A percentile compares a stretch with the other conserved stretches of the same genome.
These are phyloP conservation scores for Lasius platythorax DNA, from an alignment of 2,888 invertebrate species.

Conservation along the genomic window DNA sequence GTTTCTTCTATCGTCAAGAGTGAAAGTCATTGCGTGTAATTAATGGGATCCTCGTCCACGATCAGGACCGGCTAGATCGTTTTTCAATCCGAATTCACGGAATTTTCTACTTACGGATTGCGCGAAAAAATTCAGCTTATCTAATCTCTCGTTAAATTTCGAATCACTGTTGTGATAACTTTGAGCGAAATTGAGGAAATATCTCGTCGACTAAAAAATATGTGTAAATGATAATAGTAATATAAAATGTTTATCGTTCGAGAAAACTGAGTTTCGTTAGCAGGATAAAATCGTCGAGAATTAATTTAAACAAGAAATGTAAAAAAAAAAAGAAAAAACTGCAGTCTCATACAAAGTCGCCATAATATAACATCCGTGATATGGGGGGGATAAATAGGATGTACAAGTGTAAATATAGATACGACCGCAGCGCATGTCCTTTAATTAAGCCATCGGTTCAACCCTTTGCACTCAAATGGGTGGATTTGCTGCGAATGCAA, in stretches of 20 bases:
- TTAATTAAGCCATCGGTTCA: conserved; percentile 33
- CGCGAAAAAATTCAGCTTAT: neutral
- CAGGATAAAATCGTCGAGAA: neutral
- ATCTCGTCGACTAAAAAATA: neutral
- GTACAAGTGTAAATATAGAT: neutral
- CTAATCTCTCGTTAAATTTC: neutral
- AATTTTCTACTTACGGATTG: neutral
- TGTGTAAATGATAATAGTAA: neutral
- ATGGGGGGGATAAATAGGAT: neutral
- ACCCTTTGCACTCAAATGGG: conserved; percentile 4
- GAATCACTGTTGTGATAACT: neutral
- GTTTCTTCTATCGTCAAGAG: conserved; percentile 34
- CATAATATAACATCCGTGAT: neutral
- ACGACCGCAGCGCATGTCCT: neutral
- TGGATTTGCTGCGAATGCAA: conserved; percentile 9
- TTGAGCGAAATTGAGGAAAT: neutral
- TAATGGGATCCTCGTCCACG: conserved; percentile 56
- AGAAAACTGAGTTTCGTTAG: neutral
- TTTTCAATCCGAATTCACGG: neutral
- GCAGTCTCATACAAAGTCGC: neutral
- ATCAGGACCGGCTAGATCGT: neutral
- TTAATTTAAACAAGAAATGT: neutral
- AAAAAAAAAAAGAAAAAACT: neutral
- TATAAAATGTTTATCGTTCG: neutral
- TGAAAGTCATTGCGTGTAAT: conserved; percentile 68